These are phyloP conservation scores for Synchiropus splendidus DNA, from an alignment of 2,113 vertebrate species.

Conservation along the genomic window DNA sequence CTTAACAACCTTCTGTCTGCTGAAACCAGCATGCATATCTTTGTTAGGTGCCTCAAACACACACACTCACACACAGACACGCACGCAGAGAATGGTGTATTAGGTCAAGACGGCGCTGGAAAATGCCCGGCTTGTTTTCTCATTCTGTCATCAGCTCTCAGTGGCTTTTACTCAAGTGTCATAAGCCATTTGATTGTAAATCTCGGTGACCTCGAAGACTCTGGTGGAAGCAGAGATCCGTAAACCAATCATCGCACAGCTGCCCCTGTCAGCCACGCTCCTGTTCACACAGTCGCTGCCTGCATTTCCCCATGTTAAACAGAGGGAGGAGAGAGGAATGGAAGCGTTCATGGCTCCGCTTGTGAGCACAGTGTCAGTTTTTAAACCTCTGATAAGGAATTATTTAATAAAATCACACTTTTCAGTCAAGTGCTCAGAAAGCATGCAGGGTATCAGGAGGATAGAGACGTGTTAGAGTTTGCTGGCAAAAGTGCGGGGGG, in stretches of 20 bases:
- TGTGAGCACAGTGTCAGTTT: slow-evolving; percentile 18
- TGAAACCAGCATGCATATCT: slow-evolving; percentile 38
- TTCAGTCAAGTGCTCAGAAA: slow-evolving; percentile 9
- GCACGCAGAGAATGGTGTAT: slow-evolving; percentile 55
- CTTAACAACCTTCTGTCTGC: slow-evolving; percentile 59
- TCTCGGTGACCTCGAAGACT: slow-evolving; percentile 85
- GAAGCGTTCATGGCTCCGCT: slow-evolving; percentile 27
- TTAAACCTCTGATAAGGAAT: slow-evolving; percentile 4
- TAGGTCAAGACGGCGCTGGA: slow-evolving; percentile 79
- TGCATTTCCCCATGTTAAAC: slow-evolving; percentile 62
- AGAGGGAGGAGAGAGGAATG: slow-evolving; percentile 39
- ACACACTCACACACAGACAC: slow-evolving; percentile 32
- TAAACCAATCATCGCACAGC: slow-evolving; percentile 86
- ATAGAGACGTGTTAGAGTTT: slow-evolving; percentile 28
- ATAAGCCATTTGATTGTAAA: slow-evolving; percentile 83
- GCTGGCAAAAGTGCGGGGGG: slow-evolving; percentile 33
- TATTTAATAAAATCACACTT: slow-evolving; percentile 15
- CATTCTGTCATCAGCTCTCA: slow-evolving; percentile 77
- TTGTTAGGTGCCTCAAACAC: slow-evolving; percentile 37
- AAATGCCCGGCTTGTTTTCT: slow-evolving; percentile 64
- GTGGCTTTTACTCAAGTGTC: slow-evolving; percentile 78
- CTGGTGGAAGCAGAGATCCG: slow-evolving; percentile 82
- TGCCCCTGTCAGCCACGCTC: slow-evolving; percentile 77
- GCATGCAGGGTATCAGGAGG: slow-evolving; percentile 4
- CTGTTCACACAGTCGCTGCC: slow-evolving; percentile 69